Evolutionary conservation across 2,888 invertebrate species (phyloP).

Genomic region (Gasteruption jaculator): DNA sequence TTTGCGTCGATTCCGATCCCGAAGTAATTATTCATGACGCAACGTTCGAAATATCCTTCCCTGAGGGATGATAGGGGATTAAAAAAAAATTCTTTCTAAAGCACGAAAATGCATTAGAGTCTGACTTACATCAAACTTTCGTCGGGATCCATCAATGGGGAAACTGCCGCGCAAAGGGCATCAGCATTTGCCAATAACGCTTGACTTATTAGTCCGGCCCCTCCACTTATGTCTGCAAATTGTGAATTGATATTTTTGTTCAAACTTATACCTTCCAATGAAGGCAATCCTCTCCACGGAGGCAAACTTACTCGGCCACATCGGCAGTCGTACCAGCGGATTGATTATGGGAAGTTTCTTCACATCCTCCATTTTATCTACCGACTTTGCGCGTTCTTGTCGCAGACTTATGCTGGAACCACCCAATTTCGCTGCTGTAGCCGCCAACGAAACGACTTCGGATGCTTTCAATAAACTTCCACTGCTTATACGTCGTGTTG

Average conservation of each 20-base stretch:
- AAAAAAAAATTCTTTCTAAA: not conserved
- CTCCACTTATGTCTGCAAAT: slow-evolving; percentile 61
- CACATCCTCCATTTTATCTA: slow-evolving; percentile 54
- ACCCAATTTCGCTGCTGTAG: slow-evolving; percentile 57
- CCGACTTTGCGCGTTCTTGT: slow-evolving; percentile 51
- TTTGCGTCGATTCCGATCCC: slow-evolving; percentile 98
- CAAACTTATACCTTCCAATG: no score
- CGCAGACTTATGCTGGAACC: slow-evolving; percentile 43
- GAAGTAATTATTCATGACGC: slow-evolving; percentile 99
- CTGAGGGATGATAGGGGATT: slow-evolving; percentile 41
- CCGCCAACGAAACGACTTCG: slow-evolving; percentile 61
- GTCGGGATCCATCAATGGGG: slow-evolving; percentile 90
- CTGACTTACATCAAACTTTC: slow-evolving; percentile 65
- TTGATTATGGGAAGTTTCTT: slow-evolving; percentile 85
- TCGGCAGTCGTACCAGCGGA: slow-evolving; percentile 79
- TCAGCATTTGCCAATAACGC: slow-evolving; percentile 94
- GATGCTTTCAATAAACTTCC: slow-evolving; percentile 80
- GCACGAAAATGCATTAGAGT: not conserved
- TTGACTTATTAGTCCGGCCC: slow-evolving; percentile 88
- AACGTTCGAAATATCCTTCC: slow-evolving; percentile 88
- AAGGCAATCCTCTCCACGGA: no score
- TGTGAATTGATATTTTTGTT: slow-evolving; percentile 10
- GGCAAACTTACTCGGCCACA: slow-evolving; percentile 74
- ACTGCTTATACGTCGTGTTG: slow-evolving; percentile 85
- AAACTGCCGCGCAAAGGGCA: slow-evolving; percentile 93